phyloP scores from a whole-genome alignment of 2,888 invertebrate genomes.

The Tillus elongatus region DNA sequence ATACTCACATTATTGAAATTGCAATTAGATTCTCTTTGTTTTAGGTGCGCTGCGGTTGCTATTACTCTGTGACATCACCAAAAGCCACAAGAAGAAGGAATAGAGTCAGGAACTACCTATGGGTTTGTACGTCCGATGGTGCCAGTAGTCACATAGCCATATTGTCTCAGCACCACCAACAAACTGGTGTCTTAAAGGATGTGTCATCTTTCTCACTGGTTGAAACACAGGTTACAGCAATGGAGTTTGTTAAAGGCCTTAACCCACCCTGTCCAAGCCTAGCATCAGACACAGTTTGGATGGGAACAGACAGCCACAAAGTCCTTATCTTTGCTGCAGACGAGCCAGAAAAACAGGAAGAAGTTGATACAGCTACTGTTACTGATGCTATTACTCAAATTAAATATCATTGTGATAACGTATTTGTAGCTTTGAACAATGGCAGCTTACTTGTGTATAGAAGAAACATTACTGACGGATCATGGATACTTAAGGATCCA shows the following conservation, averaged over 20 bases:
- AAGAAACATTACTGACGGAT: slow-evolving; percentile 56
- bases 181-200: slow-evolving; percentile 64
- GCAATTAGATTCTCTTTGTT: no score
- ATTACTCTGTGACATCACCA: slow-evolving; percentile 63
- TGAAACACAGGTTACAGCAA: slow-evolving; percentile 69
- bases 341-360: slow-evolving; percentile 79
- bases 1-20: no score
- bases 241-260: slow-evolving; percentile 73
- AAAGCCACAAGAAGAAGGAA: slow-evolving; percentile 51
- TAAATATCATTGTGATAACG: slow-evolving; percentile 74
- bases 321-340: slow-evolving; percentile 72
- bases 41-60: slow-evolving; percentile 84
- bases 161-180: slow-evolving; percentile 62
- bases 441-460: slow-evolving; percentile 68
- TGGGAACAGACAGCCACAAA: slow-evolving; percentile 79
- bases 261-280: slow-evolving; percentile 37
- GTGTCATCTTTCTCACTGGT: slow-evolving; percentile 69
- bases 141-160: slow-evolving; percentile 70
- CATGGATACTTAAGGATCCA: slow-evolving; percentile 68
- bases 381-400: slow-evolving; percentile 67
- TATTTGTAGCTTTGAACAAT: slow-evolving; percentile 78
- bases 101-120: slow-evolving; percentile 71
- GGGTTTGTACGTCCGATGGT: slow-evolving; percentile 81
- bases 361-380: slow-evolving; percentile 59
- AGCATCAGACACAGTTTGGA: slow-evolving; percentile 73